These are phyloP conservation scores for Heliconius melpomene DNA, from an alignment of 1,140 invertebrate genomes.

Conservation along the genomic window DNA sequence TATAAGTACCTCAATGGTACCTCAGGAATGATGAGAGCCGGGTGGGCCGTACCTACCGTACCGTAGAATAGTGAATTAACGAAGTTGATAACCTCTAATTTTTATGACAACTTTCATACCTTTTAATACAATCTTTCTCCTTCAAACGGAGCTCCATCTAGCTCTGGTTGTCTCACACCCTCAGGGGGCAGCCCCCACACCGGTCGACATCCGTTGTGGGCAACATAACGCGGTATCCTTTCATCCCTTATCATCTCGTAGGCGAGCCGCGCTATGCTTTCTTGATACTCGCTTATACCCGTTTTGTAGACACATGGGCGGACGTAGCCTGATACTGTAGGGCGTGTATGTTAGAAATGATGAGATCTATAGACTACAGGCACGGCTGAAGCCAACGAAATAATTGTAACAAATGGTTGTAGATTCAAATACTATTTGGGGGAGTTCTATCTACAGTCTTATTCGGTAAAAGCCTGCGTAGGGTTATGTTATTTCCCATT, in stretches of 20 bases:
- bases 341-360: background rate
- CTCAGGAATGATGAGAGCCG: too few species aligned
- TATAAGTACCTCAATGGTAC: too few species aligned
- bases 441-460: too few species aligned
- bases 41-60: too few species aligned
- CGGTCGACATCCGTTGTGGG: constrained; percentile 65
- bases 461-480: too few species aligned
- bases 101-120: background rate
- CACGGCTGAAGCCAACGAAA: too few species aligned
- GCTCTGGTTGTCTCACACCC: constrained; percentile 60
- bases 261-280: constrained; percentile 62
- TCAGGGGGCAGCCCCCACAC: constrained; percentile 68
- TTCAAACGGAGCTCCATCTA: constrained; percentile 64
- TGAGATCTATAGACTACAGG: too few species aligned
- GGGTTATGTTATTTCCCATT: too few species aligned
- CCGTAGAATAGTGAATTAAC: too few species aligned
- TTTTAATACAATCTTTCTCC: constrained; percentile 62
- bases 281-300: constrained; percentile 65
- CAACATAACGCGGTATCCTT: constrained; percentile 57
- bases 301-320: constrained; percentile 61
- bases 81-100: too few species aligned
- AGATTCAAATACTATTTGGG: too few species aligned
- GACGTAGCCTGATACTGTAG: constrained; percentile 50
- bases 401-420: too few species aligned
- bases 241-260: constrained; percentile 68